phyloP scores from a whole-genome alignment of 2,888 invertebrate genomes.

The Phragmatobia fuliginosa region DNA sequence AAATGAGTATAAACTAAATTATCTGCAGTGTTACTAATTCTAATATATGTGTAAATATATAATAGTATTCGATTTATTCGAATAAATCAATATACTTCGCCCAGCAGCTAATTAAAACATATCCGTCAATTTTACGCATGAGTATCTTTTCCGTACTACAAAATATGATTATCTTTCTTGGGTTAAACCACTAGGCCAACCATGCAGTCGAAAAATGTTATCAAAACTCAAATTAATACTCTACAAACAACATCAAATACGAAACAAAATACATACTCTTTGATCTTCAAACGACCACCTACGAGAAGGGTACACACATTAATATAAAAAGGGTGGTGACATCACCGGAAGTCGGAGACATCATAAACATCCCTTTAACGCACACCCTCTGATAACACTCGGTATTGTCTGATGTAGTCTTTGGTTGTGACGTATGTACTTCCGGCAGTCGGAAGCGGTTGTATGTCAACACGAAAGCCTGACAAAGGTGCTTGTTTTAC shows the following conservation, averaged over 20 bases:
- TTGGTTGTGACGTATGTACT: constrained; percentile 40
- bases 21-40: no score
- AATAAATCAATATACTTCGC: no score
- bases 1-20: no score
- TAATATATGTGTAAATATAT: no score
- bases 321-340: constrained; percentile 39
- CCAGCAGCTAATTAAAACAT: no score
- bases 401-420: constrained; percentile 43
- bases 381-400: constrained; percentile 43
- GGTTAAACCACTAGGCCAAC: no score
- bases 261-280: not conserved
- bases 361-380: constrained; percentile 50
- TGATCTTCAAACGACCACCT: constrained; percentile 30
- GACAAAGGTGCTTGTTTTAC: constrained; percentile 23
- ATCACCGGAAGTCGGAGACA: constrained; percentile 43
- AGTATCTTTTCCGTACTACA: no score
- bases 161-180: no score
- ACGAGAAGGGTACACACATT: constrained; percentile 27
- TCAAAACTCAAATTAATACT: not conserved
- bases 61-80: no score
- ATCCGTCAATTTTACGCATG: no score
- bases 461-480: constrained; percentile 39
- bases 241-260: not conserved
- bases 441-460: constrained; percentile 47
- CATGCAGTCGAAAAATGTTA: no score